Conservation (phyloP, 1,140 invertebrate genomes). For the Drosophila sulfurigaster region DNA sequence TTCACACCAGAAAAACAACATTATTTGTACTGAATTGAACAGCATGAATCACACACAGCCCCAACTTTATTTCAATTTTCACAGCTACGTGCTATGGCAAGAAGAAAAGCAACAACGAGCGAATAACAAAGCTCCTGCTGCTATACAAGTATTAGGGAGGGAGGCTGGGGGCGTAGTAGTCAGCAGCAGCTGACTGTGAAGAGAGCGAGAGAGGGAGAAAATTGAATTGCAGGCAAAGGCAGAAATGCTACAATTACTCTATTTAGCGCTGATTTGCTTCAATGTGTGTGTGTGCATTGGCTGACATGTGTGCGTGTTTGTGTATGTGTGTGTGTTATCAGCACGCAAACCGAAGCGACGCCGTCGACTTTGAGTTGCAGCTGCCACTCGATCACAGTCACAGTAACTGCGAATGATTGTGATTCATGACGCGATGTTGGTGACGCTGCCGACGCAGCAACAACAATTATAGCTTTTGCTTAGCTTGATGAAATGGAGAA, state of each 20-base stretch:
- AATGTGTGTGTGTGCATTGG: constrained; percentile 22
- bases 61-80: constrained; percentile 67
- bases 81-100: constrained; percentile 59
- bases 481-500: constrained; percentile 2
- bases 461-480: neutral
- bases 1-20: constrained; percentile 46
- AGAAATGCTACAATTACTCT: constrained; percentile 56
- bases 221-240: constrained; percentile 23
- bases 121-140: constrained; percentile 54
- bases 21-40: constrained; percentile 34
- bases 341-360: constrained; percentile 31
- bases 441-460: constrained; percentile 20
- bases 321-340: constrained; percentile 50
- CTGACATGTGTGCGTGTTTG: constrained; percentile 4
- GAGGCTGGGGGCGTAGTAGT: constrained; percentile 22
- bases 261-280: constrained; percentile 51
- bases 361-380: constrained; percentile 41
- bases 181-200: constrained; percentile 46
- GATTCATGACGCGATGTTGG: constrained; percentile 66
- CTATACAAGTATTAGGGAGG: constrained; percentile 8
- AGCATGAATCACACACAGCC: constrained; percentile 67
- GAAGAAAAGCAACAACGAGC: constrained; percentile 12
- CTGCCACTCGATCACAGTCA: constrained; percentile 34
- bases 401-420: constrained; percentile 51
- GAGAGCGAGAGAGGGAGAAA: constrained; percentile 19